These are phyloP conservation scores for Acanthochromis polyacanthus DNA, from an alignment of 2,113 vertebrate genomes.

Conservation along the genomic window DNA sequence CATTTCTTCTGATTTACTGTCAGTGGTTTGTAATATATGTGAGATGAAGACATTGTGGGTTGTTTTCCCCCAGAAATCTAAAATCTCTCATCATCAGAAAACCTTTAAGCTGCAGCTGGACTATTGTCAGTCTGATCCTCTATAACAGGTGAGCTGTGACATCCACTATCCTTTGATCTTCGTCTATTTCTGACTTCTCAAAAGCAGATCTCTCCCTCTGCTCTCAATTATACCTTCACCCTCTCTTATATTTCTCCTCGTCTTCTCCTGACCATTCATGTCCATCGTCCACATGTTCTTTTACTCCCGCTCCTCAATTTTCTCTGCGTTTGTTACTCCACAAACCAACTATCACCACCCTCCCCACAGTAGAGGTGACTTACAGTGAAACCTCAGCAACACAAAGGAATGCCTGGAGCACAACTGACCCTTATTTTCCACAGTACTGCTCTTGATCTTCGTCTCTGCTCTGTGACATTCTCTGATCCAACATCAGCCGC, in stretches of 20 bases:
- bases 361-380: constrained; percentile 19
- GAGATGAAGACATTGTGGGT: background rate
- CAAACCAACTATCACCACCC: constrained; percentile 44
- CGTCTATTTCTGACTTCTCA: constrained; percentile 38
- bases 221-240: constrained; percentile 41
- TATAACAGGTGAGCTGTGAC: constrained; percentile 15
- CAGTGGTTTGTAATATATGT: constrained; percentile 21
- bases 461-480: background rate
- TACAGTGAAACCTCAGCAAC: constrained; percentile 31
- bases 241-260: constrained; percentile 18
- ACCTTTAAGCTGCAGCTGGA: constrained; percentile 31
- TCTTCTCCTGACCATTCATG: constrained; percentile 27
- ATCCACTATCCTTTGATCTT: constrained; percentile 46
- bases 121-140: background rate
- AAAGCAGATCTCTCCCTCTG: constrained; percentile 17
- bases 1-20: constrained; percentile 47
- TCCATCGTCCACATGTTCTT: constrained; percentile 4
- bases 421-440: constrained; percentile 25
- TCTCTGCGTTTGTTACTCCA: constrained; percentile 32
- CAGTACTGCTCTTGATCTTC: constrained; percentile 8
- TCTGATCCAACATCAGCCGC: constrained; percentile 29
- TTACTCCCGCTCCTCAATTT: constrained; percentile 4
- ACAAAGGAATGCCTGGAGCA: constrained; percentile 30
- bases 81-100: constrained; percentile 20
- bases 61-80: constrained; percentile 6